Base-by-base conservation (phyloP, 2,113 vertebrate species). In the Grus americana region DNA sequence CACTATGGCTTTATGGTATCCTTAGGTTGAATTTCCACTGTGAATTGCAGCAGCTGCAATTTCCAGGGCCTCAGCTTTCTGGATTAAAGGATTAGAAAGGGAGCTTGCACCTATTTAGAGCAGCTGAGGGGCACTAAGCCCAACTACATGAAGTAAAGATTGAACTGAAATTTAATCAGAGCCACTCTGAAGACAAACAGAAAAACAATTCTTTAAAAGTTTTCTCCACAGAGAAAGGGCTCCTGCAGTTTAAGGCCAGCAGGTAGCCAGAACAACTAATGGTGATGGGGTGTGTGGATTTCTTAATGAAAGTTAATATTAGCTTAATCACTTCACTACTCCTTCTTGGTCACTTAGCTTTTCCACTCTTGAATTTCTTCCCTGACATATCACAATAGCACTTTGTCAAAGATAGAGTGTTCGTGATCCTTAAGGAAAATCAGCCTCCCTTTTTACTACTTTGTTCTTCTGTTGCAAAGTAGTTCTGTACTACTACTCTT, bases 81-180 rank as follows among this genome's bases (percentile, higher is more conserved):
- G 95, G 92, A 94, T 96, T 97, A 96, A 93, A 87, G 93, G 90
- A 94, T 96, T 96, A 97, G 67, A 82, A 88, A 66, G 66, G 66
- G 57, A 94, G 49, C 58, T 95, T 94, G 78, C 85, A 87, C 92
- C 90, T 95, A 91, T 95, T 94, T 88, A 79, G 81, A 94, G 71
- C 81, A 95, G 66, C 85, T 93, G 66, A 91, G 84, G 76, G 84
- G 34, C 71, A 40, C 46, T 79, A 91, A 96, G 40, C 40, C 74
- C 74, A 92, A 66, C 84, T 94, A 68, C 85, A 68, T 46, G 30
- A 87, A 92, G 49, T 87, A 65, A 89, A 93, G 87, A 93, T 66
- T 76, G 84, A 91, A 82, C 66, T 76, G 84, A 79, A 93, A 85
- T 88, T 94, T 94, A 91, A 93, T 93, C 84, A 72, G 57, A 72